These are phyloP conservation scores for Halocynthia roretzi DNA, from an alignment of 23 tunicate species.

Conservation along the genomic window DNA sequence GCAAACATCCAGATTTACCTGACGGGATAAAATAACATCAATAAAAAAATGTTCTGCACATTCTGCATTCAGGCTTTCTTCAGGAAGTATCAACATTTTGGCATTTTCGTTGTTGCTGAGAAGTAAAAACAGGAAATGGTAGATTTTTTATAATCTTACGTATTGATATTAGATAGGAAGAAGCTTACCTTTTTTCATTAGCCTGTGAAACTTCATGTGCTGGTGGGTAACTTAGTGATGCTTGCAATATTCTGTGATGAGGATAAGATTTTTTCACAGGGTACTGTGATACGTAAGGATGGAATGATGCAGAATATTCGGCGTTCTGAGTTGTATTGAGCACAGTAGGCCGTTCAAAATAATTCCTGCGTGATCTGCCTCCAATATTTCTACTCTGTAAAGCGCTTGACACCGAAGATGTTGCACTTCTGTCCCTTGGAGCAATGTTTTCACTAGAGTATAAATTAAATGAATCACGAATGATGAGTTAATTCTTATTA, in stretches of 20 bases:
- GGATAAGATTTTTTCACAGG: constrained; percentile 21
- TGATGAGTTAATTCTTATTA: background rate
- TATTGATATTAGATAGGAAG: background rate
- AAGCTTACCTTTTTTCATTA: background rate
- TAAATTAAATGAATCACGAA: background rate
- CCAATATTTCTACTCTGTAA: too few relatives aligned
- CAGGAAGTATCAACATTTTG: background rate
- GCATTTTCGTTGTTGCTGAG: constrained; percentile 1
- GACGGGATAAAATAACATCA: constrained; percentile 83
- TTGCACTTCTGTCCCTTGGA: too few relatives aligned
- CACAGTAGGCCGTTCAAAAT: constrained; percentile 14
- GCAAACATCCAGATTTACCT: constrained; percentile 25
- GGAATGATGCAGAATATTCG: constrained; percentile 14
- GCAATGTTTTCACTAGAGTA: background rate
- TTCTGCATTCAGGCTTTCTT: constrained; percentile 54
- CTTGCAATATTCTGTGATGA: constrained; percentile 54
- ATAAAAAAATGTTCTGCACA: constrained; percentile 97
- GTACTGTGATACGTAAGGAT: constrained; percentile 24
- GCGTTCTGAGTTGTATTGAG: background rate
- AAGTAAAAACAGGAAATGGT: background rate
- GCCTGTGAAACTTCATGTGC: too few relatives aligned
- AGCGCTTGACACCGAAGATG: too few relatives aligned
- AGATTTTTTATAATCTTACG: background rate
- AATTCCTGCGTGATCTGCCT: background rate
- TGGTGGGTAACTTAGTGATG: constrained; percentile 70